Conservation (phyloP, 2,113 vertebrate species). For the Otis tarda region DNA sequence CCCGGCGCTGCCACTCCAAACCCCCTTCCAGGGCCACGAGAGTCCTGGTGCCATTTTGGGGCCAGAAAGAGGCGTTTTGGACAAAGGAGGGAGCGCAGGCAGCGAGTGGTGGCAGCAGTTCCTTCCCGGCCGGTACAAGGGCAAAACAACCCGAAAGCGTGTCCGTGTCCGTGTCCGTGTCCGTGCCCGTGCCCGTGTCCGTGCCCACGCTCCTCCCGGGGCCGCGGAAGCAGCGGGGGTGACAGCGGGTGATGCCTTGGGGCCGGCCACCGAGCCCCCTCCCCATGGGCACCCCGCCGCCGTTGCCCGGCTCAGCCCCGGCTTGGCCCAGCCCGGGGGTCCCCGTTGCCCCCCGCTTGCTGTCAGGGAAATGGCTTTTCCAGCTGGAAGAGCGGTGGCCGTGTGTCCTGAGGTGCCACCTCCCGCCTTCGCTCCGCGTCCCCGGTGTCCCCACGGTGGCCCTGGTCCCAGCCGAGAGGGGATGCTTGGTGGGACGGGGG, state of each 20-base stretch:
- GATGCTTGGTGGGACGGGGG: not conserved
- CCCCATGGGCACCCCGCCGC: not conserved
- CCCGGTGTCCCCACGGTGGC: not conserved
- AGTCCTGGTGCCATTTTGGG: not conserved
- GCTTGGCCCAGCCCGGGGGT: not conserved
- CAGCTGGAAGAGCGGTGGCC: not conserved
- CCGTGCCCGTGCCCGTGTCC: not conserved
- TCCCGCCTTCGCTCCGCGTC: not conserved
- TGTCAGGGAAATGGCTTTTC: not conserved
- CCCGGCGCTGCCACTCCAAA: not conserved
- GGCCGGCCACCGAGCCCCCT: not conserved
- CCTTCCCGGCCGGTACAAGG: conserved; percentile 64
- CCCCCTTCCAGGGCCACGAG: not conserved
- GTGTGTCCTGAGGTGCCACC: not conserved
- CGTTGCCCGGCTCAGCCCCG: not conserved
- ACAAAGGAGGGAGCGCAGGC: conserved; percentile 40
- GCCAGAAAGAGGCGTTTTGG: not conserved
- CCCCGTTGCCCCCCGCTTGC: not conserved
- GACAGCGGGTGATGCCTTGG: not conserved
- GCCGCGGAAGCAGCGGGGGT: not conserved
- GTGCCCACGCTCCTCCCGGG: not conserved
- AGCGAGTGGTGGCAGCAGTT: conserved; percentile 60
- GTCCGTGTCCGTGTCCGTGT: not conserved
- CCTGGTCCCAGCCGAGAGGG: not conserved
- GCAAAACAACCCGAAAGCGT: conserved; percentile 57